phyloP scores from a whole-genome alignment of 2,797 vertebrate genomes.

The Eleutherodactylus coqui region DNA sequence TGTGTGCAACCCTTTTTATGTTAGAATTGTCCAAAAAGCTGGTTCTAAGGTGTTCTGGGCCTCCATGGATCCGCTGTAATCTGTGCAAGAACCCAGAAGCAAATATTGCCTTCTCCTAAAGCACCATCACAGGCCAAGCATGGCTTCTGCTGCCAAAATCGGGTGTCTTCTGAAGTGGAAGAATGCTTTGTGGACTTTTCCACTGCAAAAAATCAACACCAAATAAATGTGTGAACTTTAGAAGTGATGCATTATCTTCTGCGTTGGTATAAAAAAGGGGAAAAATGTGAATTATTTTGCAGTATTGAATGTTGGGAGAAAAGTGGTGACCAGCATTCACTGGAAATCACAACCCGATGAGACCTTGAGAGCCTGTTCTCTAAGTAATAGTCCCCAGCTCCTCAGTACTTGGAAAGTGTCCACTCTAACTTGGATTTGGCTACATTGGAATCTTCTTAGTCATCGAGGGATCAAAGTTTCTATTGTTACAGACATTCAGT shows the following conservation, averaged over 20 bases:
- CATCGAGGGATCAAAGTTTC: constrained; percentile 33
- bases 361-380: background rate
- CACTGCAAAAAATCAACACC: too few relatives aligned
- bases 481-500: constrained; percentile 36
- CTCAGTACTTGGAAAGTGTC: constrained; percentile 22
- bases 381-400: constrained; percentile 21
- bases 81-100: too few relatives aligned
- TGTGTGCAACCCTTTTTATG: too few relatives aligned
- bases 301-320: background rate
- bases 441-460: constrained; percentile 37
- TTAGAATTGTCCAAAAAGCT: too few relatives aligned
- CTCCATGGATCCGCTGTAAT: too few relatives aligned
- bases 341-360: background rate
- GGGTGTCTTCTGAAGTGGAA: too few relatives aligned
- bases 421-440: constrained; percentile 8
- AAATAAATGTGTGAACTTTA: too few relatives aligned
- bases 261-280: background rate
- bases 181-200: too few relatives aligned
- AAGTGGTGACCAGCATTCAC: background rate
- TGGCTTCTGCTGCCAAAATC: too few relatives aligned
- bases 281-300: background rate
- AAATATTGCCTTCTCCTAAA: too few relatives aligned
- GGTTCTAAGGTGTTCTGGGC: too few relatives aligned
- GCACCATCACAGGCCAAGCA: too few relatives aligned
- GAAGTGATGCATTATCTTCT: background rate